Evolutionary conservation across 1,140 invertebrate genomes (phyloP), one percentile per base, ranked within the genome.

Genomic region (Aphidius gifuensis): DNA sequence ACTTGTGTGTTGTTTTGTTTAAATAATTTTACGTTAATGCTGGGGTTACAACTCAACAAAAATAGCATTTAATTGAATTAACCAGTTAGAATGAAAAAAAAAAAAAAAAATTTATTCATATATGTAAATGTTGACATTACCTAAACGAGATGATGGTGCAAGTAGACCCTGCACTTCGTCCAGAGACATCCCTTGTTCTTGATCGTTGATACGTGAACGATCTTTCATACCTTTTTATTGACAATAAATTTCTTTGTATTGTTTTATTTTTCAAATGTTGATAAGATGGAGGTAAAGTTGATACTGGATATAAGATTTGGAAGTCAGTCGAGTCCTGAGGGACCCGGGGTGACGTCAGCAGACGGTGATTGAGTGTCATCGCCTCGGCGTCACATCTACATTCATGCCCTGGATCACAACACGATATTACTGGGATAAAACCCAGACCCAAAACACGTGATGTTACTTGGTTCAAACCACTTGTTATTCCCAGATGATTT

Each of bases 351-450:
- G 67, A 72, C 67, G 67, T 68, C 67, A 66, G 45, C 57, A 64
- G 72, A 69, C 69, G 74, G 68, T 72, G 73, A 67, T 76, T 69
- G 71, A 73, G 73, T 67, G 75, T 76, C 75, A 78, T 78, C 75
- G 76, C 76, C 76, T 74, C 70, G 74, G 70, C 74, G 74, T 75
- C 74, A 63, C 71, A 69, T 61, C 69, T 69, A 71, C 71, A 65
- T 75, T 69, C 75, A 77, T 78, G 65, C 68, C 74, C 75, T 58
- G 59, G 32, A 63, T 60, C 62, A 55, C 64, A 68, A 66, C 55
- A 69, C 66, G 47, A 58, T 60, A 58, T 49, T 42, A 55, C 39
- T 60, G 39, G 50, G 42, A 64, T 53, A 43, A 40, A 43, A 50
- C 42, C 59, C 59, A 16, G 39, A 55, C 53, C 21, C 40, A 4